Conservation (phyloP, 2,888 invertebrate genomes). For the Bugulina stolonifera region DNA sequence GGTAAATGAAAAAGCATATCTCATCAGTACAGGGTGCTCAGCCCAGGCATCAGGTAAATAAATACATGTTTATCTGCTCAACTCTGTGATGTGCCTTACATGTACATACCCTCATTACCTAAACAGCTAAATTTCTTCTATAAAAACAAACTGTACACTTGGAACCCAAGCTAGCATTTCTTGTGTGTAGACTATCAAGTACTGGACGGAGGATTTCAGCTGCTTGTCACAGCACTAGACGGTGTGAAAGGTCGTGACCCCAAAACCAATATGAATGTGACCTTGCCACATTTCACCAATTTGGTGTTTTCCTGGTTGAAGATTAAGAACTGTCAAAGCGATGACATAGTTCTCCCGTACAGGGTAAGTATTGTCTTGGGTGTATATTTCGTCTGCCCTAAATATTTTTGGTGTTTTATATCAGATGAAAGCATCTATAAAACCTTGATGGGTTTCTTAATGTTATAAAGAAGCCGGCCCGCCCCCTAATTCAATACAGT, state of each 20-base stretch:
- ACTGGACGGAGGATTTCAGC: constrained; percentile 19
- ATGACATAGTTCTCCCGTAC: constrained; percentile 18
- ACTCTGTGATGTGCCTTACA: no score
- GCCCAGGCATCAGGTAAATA: not conserved
- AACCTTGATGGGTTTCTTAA: no score
- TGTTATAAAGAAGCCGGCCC: no score
- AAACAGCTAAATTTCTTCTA: no score
- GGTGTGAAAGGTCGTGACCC: constrained; percentile 6
- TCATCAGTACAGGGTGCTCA: not conserved
- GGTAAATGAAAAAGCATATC: constrained; percentile 21
- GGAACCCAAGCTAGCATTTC: no score
- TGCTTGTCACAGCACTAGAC: constrained; percentile 6
- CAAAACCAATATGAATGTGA: not conserved
- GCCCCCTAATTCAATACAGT: no score
- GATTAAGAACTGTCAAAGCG: not conserved
- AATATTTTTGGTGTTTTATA: no score
- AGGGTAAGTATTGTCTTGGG: not conserved
- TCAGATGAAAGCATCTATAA: no score
- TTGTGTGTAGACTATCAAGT: not conserved
- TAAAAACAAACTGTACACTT: no score
- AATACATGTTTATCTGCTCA: no score
- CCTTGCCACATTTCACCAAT: not conserved
- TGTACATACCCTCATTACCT: no score
- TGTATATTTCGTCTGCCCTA: no score
- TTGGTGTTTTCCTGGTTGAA: constrained; percentile 2